Percentiles rank a stretch among this genome's conserved stretches.
Conservation (phyloP, 2,113 vertebrate genomes). For the Tragelaphus strepsiceros region DNA sequence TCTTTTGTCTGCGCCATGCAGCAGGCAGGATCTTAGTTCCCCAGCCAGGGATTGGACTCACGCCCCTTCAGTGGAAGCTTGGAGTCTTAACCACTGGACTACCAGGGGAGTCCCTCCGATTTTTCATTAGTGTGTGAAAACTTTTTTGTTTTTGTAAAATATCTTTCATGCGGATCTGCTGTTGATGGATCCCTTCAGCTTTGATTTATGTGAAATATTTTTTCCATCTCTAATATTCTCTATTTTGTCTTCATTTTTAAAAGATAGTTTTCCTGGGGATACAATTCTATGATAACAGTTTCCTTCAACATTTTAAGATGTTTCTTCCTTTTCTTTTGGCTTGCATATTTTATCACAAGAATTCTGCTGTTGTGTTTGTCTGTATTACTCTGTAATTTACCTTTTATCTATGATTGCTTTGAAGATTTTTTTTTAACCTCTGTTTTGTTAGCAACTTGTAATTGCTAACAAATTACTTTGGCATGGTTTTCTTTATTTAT, state of each 20-base stretch:
- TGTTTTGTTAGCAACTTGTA: background rate
- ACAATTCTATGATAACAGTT: background rate
- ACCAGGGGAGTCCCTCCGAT: background rate
- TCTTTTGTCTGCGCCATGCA: rapidly evolving
- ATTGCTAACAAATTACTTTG: background rate
- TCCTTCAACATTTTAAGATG: background rate
- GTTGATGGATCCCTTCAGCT: background rate
- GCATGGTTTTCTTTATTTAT: background rate
- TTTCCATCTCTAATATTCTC: background rate
- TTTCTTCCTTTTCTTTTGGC: background rate
- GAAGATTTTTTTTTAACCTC: background rate
- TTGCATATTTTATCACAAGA: background rate
- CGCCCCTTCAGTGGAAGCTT: background rate
- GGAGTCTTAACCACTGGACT: background rate
- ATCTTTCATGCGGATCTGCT: background rate
- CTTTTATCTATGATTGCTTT: background rate
- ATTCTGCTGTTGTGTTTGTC: background rate
- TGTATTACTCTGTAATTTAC: background rate
- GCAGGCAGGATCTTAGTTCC: background rate
- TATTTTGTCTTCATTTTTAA: background rate
- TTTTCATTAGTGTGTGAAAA: background rate
- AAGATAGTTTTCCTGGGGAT: background rate
- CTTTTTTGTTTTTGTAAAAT: background rate
- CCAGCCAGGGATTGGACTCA: background rate
- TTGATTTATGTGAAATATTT: background rate